Percentiles rank a stretch among this genome's conserved stretches.
Evolutionary conservation across 2,113 vertebrate genomes (phyloP).

Genomic region (Sapayoa aenigma): DNA sequence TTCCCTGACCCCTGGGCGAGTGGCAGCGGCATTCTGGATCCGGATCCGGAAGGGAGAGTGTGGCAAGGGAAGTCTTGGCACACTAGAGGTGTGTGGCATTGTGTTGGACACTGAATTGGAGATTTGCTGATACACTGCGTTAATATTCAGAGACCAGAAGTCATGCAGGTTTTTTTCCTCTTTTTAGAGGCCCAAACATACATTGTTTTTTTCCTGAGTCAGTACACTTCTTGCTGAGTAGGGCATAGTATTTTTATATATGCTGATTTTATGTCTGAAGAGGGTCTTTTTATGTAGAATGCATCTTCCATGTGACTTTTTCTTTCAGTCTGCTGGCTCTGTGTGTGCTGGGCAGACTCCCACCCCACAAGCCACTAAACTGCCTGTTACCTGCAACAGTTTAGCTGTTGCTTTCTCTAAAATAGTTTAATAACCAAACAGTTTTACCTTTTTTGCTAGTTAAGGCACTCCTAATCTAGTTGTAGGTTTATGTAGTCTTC

Average conservation of each 20-base stretch:
- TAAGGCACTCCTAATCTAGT: not conserved
- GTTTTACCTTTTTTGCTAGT: not conserved
- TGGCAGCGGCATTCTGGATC: rapidly evolving
- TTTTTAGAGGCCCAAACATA: not conserved
- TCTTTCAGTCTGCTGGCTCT: not conserved
- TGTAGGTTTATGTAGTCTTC: not conserved
- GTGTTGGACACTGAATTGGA: not conserved
- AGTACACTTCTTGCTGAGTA: constrained; percentile 26
- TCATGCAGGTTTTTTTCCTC: too few relatives aligned
- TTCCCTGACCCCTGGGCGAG: rapidly evolving
- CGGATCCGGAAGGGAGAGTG: rapidly evolving
- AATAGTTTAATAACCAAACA: not conserved
- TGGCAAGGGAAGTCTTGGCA: not conserved
- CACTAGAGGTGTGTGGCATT: not conserved
- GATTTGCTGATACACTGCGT: not conserved
- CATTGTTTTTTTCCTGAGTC: not conserved
- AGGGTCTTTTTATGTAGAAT: not conserved
- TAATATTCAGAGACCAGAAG: not conserved
- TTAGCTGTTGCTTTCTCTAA: not conserved
- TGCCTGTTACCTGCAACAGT: not conserved
- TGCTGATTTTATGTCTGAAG: constrained; percentile 52
- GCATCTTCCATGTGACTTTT: constrained; percentile 15
- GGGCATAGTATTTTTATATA: constrained; percentile 50
- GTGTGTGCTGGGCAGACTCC: not conserved
- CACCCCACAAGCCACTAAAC: not conserved